Evolutionary conservation across 2,888 invertebrate genomes (phyloP), one percentile per base, ranked within the genome.

Genomic region (Polymixis lichenea): DNA sequence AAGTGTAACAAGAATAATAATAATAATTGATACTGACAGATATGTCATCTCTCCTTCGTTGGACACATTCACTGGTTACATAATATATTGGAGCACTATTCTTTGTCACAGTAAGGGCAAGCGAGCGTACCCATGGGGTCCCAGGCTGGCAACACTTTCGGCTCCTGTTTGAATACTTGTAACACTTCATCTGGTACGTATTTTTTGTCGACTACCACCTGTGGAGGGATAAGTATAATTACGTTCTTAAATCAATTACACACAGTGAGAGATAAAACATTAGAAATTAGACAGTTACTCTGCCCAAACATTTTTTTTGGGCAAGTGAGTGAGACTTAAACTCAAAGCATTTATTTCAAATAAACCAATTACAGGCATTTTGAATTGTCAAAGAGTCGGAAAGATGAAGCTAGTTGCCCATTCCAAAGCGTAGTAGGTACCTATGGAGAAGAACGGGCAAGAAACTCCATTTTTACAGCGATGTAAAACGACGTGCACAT

Each of bases 51-150:
- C 66, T 69, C 19, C 15, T 32, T 25, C 22, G 7, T n/a, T 11
- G 25, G 28, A 69, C 17, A 15, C 43, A 55, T 56, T 46, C 17
- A 61, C 19, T 74, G 55, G 71, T 74, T 60, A 77, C 65, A 17
- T 69, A 58, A 17, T 19, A 38, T 58, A 11, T 56, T 5, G 19
- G 53, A 76, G 66, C 60, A 73, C 86, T 91, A 93, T 86, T 95
- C 91, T 77, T 92, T 89, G 74, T 79, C 86, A 85, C 96, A 96
- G 4, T 92, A 75, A 0, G 95, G 93, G 72, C 96, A 95, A 68
- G 98, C 98, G 77, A 98, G 96, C 3, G 98, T 98, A 76, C 99
- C 99, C 98, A 99, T 99, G 3, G 99, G 99, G 94, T 99, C 99
- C 99, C 99, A 99, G 0, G 99, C 98, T 6, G 99, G 99, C 89